Conservation (phyloP, 2,113 vertebrate genomes). For the Cavia aperea region DNA sequence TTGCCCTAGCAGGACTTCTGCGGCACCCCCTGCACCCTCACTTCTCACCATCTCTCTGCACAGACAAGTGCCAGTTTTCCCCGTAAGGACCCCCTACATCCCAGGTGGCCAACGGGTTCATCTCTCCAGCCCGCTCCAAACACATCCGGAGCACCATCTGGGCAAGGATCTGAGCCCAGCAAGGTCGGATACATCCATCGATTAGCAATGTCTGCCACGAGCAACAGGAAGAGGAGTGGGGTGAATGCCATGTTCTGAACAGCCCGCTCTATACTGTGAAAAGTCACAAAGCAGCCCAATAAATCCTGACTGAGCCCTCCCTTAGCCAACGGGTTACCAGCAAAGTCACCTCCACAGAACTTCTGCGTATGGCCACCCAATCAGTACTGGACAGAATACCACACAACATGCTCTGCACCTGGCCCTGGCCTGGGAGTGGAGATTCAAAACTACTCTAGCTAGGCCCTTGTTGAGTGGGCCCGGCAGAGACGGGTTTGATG, state of each 20-base stretch:
- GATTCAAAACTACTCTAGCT: accelerated
- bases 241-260: accelerated
- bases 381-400: background rate
- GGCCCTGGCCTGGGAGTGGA: background rate
- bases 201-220: background rate
- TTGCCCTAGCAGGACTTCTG: background rate
- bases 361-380: background rate
- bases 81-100: accelerated
- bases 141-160: background rate
- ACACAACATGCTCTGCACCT: accelerated
- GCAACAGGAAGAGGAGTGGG: background rate
- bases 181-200: accelerated
- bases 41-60: background rate
- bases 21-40: background rate
- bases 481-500: accelerated
- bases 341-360: background rate
- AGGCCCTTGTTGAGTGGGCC: accelerated
- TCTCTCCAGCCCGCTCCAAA: background rate
- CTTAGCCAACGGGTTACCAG: background rate
- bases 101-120: background rate
- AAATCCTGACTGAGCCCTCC: background rate
- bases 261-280: background rate
- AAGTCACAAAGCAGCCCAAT: background rate
- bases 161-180: background rate
- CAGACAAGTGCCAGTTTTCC: background rate